Percentiles rank a stretch among this genome's conserved stretches.
Evolutionary conservation across 2,797 vertebrate species (phyloP).

Genomic region (Anomalospiza imberbis): DNA sequence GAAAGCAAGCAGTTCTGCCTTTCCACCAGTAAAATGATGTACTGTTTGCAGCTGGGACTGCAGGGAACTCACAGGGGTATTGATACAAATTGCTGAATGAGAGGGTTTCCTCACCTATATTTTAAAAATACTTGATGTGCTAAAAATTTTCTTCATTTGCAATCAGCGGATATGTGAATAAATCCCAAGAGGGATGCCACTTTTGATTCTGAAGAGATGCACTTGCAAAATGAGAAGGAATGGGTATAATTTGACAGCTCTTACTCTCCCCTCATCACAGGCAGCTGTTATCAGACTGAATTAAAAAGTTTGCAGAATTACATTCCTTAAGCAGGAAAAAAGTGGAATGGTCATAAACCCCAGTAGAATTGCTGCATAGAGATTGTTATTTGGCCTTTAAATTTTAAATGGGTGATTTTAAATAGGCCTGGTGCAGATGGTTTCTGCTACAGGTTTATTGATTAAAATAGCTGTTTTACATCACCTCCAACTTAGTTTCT

Average conservation of each 20-base stretch:
- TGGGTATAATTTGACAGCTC: background rate
- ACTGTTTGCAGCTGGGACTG: background rate
- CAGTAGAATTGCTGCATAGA: background rate
- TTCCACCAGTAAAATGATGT: background rate
- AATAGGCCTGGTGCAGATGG: background rate
- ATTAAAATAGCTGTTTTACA: conserved; percentile 53
- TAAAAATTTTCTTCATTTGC: background rate
- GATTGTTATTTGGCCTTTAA: conserved; percentile 28
- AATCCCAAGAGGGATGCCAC: background rate
- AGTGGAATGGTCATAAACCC: background rate
- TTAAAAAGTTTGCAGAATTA: background rate
- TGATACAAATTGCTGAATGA: background rate
- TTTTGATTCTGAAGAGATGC: background rate
- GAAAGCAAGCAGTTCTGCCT: background rate
- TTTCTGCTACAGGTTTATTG: conserved; percentile 50
- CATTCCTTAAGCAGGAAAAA: background rate
- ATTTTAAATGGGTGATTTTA: conserved; percentile 39
- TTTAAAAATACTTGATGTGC: background rate
- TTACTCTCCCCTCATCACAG: background rate
- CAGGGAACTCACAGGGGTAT: background rate
- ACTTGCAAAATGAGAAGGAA: background rate
- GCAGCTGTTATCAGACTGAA: background rate
- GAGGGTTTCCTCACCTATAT: background rate
- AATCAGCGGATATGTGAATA: background rate
- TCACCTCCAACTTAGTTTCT: conserved; percentile 30